Base-by-base conservation (phyloP, 1,140 invertebrate species). In the Rhyacophila brunnea region DNA sequence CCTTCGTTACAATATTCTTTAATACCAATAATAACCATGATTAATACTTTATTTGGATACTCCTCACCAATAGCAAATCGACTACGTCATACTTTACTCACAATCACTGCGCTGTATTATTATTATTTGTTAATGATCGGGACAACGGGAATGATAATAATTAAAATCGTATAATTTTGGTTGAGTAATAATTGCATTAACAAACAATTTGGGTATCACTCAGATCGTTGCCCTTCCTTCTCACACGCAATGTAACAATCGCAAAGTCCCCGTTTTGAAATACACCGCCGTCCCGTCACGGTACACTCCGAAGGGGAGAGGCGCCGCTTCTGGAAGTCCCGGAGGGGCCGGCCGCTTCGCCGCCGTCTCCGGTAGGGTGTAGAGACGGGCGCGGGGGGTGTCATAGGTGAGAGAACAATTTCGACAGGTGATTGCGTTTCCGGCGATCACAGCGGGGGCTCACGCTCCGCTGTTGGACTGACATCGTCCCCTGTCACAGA, bases 401-500 rank as follows among this genome's bases (percentile, higher is more conserved):
- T 15, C 14, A 40, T 64, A 64, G 62, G 62, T 64, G 62, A 64
- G 62, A 49, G 32, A 47, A 53, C 36, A 60, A 18, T 61, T 57
- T 17, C 42, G 58, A 65, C 63, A 65, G 63, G 63, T 65, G 63
- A 65, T 65, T 58, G 63, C 60, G 43, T 48, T 34, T 49, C 13
- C 13, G 15, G 47, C 63, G 56, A 65, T 65, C 63, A 65, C 63
- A 65, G 63, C 55, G 56, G 62, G 48, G 18, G 46, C 42, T 57
- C 50, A 17, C 14, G 38, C 43, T 54, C 23, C 23, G 58, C 58
- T 65, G 63, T 65, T 65, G 63, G 63, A 65, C 63, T 61, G 40
- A 51, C 20, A 40, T 46, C 57, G 58, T 61, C 63, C 63, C 63
- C 58, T 60, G 58, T 65, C 60, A 36, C 54, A 28, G 18, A 57